These are phyloP conservation scores for Enteromius thamalakanensis DNA, from an alignment of 2,797 vertebrate species.

Conservation along the genomic window DNA sequence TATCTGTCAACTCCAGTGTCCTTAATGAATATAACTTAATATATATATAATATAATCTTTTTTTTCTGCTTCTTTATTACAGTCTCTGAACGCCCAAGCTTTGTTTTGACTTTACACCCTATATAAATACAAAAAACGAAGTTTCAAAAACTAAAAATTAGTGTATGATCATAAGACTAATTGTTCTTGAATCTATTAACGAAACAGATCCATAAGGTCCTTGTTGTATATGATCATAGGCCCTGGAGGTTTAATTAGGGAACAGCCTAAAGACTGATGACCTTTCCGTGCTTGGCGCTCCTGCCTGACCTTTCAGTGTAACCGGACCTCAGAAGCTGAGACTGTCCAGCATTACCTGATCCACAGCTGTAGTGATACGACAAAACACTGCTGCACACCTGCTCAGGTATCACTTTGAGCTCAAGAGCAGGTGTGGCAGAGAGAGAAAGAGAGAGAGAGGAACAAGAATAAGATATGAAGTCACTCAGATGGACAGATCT, in stretches of 20 bases:
- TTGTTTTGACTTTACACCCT: neutral
- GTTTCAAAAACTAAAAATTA: neutral
- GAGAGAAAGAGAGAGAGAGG: constrained; percentile 1
- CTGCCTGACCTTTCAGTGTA: constrained; percentile 54
- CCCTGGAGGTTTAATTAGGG: neutral
- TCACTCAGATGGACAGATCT: constrained; percentile 25
- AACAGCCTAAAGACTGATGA: constrained; percentile 32
- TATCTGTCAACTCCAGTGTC: neutral
- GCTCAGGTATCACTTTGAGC: constrained; percentile 62
- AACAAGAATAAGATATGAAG: constrained; percentile 17
- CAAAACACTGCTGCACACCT: constrained; percentile 56
- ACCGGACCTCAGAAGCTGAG: constrained; percentile 52
- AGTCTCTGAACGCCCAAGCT: neutral
- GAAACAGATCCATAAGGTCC: neutral
- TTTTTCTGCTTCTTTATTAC: neutral
- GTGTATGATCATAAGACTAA: neutral
- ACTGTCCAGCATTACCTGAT: constrained; percentile 59
- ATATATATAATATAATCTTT: neutral
- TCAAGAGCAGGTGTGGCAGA: constrained; percentile 33
- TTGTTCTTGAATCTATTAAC: neutral
- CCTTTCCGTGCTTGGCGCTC: constrained; percentile 48
- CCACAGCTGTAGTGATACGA: constrained; percentile 55
- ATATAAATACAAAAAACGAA: neutral
- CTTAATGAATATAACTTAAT: too few relatives aligned
- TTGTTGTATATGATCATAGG: neutral